Percentiles rank a stretch among this genome's conserved stretches.
Evolutionary conservation across 2,113 vertebrate genomes (phyloP).

Genomic region (Pseudorasbora parva): DNA sequence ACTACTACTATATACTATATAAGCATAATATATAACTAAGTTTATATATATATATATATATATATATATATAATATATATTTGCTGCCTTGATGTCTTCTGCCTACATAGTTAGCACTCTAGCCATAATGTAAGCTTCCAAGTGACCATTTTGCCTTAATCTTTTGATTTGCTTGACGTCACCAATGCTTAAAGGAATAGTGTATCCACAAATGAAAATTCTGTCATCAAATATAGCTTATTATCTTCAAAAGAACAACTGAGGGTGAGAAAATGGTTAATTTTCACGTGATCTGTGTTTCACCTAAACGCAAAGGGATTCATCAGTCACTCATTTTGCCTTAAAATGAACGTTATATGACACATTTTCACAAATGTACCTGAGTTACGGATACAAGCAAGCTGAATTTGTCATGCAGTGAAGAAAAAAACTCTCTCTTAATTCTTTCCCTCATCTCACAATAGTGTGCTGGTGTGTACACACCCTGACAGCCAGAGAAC

Average conservation of each 20-base stretch:
- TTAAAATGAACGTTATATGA: not conserved
- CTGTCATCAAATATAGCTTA: not conserved
- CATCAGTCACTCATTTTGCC: not conserved
- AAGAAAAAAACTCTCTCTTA: slow-evolving; percentile 51
- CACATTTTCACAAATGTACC: not conserved
- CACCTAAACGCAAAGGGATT: not conserved
- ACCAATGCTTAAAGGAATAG: not conserved
- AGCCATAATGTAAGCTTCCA: not conserved
- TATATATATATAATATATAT: not conserved
- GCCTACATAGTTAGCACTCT: not conserved
- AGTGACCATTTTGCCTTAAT: not conserved
- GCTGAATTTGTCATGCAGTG: slow-evolving; percentile 44
- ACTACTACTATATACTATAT: too few species aligned
- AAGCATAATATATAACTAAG: not conserved
- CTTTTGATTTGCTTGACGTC: not conserved
- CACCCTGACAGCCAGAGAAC: slow-evolving; percentile 36
- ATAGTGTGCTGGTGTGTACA: slow-evolving; percentile 39
- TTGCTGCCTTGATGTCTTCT: not conserved
- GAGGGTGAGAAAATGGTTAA: not conserved
- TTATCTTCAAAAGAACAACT: not conserved
- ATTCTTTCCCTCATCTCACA: slow-evolving; percentile 54
- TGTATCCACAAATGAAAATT: not conserved
- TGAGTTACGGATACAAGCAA: not conserved
- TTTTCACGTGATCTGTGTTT: not conserved
- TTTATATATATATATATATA: not conserved